Conservation (phyloP, 1,140 invertebrate genomes). For the Philopotamus ludificatus region DNA sequence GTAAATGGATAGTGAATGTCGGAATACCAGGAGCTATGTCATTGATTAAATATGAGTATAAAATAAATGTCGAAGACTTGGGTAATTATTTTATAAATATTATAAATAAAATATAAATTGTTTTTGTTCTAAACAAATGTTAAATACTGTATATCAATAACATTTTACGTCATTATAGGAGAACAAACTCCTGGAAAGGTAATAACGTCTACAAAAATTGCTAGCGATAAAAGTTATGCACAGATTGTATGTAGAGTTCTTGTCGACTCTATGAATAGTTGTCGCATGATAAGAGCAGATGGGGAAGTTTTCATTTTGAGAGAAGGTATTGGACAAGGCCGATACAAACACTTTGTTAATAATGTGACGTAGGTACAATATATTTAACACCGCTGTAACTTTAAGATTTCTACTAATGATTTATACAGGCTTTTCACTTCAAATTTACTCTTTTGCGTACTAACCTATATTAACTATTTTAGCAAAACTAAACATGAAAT, state of each 20-base stretch:
- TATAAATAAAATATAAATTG: slow-evolving; percentile 5
- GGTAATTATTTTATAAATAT: slow-evolving; percentile 6
- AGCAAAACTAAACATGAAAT: slow-evolving; percentile 3
- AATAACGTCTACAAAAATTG: not conserved
- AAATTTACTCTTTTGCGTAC: too few species aligned
- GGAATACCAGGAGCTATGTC: slow-evolving; percentile 22
- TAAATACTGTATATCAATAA: not conserved
- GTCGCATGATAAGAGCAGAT: slow-evolving; percentile 27
- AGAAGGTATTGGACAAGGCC: slow-evolving; percentile 19
- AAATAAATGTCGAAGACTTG: slow-evolving; percentile 19
- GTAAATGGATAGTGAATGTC: slow-evolving; percentile 26
- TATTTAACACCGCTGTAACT: not conserved
- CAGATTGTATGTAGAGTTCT: slow-evolving; percentile 22
- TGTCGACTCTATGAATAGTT: slow-evolving; percentile 21
- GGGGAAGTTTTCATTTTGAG: slow-evolving; percentile 23
- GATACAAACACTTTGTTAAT: slow-evolving; percentile 16
- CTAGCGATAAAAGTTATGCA: not conserved
- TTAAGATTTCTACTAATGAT: not conserved
- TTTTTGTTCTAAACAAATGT: not conserved
- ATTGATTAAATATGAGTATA: slow-evolving; percentile 19
- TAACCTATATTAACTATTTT: not conserved
- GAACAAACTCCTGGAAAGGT: slow-evolving; percentile 12
- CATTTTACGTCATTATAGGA: not conserved
- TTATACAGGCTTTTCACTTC: too few species aligned
- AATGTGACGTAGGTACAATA: not conserved